Base-by-base conservation (phyloP, 2,113 vertebrate genomes). In the Chloebia gouldiae region DNA sequence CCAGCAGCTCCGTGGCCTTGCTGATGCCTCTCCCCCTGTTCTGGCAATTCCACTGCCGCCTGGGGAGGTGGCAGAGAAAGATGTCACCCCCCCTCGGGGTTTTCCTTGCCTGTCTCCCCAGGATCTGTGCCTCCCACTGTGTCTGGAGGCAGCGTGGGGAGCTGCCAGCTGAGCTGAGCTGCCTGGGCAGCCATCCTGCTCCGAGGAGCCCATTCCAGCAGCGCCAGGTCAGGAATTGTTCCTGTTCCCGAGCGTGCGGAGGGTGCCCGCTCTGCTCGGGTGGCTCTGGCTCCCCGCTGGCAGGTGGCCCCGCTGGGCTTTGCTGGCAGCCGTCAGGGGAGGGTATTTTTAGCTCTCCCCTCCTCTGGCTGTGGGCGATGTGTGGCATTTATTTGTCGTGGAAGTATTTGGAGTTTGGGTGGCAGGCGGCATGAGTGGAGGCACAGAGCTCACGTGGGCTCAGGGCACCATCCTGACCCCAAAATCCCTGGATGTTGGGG, bases 271-370 rank as follows among this genome's bases (percentile, higher is more conserved):
- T 82, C 63, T 23, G 54, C 81, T 57, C 1, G 42, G 86, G 88
- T 49, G 90, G 31, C 22, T 79, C 90, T 93, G 88, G 85, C 78
- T 95, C 72, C 49, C 66, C 0, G 1, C 54, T 72, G 91, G 68
- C 92, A 90, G 94, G 75, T 90, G 92, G 92, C 86, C 86, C 86
- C 0, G 1, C 79, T 86, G 96, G 80, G 71, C 9, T 90, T 77
- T 92, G 85, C 81, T 94, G 93, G 88, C 92, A 97, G 79, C 75
- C 15, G 0, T 20, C 4, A 79, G 66, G 84, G 82, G 66, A 90
- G 75, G 75, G 72, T 90, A 95, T 96, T 96, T 97, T 96, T 93
- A 94, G 88, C 88, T 73, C 44, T 66, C 59, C 71, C 28, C 72
- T 90, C 94, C 50, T 81, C 82, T 59, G 66, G 82, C 90, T 83